These are phyloP conservation scores for Thalassophryne amazonica DNA, from an alignment of 2,797 vertebrate genomes.

Conservation along the genomic window DNA sequence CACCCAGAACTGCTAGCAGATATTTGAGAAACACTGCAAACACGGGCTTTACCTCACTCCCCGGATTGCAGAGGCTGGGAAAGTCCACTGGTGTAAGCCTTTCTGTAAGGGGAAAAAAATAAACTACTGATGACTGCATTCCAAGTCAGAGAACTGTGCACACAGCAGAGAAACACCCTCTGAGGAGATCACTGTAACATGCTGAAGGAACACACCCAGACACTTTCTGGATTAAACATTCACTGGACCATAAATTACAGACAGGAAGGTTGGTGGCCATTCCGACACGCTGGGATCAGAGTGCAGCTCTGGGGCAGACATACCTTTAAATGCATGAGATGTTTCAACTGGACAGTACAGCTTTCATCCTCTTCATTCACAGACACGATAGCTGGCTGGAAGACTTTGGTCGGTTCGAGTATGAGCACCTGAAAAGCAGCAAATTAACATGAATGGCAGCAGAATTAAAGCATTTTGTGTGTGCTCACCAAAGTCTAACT, in stretches of 20 bases:
- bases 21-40: conserved; percentile 41
- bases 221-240: conserved; percentile 13
- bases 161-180: background rate
- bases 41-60: conserved; percentile 83
- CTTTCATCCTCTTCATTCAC: conserved; percentile 73
- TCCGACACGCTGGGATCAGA: too few relatives aligned
- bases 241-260: background rate
- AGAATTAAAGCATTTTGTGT: too few relatives aligned
- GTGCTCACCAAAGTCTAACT: too few relatives aligned
- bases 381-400: conserved; percentile 78
- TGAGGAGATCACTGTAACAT: background rate
- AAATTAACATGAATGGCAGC: too few relatives aligned
- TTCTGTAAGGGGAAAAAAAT: conserved; percentile 70
- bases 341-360: conserved; percentile 75
- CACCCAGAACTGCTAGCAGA: conserved; percentile 21
- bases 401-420: conserved; percentile 83
- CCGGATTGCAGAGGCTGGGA: conserved; percentile 80
- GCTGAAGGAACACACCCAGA: background rate
- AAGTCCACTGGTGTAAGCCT: conserved; percentile 83
- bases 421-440: conserved; percentile 80
- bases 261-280: background rate
- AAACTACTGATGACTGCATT: background rate
- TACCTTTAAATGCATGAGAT: conserved; percentile 81
- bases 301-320: background rate
- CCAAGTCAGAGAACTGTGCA: background rate